These are phyloP conservation scores for Luffia ferchaultella DNA, from an alignment of 2,888 invertebrate species.

Conservation along the genomic window DNA sequence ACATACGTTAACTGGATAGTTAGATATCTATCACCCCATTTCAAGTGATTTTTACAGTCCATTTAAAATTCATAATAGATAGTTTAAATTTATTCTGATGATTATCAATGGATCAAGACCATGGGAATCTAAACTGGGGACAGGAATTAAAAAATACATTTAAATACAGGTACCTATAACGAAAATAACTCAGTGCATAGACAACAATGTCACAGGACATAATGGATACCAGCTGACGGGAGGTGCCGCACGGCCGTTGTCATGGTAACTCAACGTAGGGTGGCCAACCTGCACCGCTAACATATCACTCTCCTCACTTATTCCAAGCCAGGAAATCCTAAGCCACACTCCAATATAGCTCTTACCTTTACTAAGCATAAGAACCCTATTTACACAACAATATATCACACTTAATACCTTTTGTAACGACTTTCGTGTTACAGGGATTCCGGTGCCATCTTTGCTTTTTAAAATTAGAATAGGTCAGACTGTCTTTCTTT, in stretches of 20 bases:
- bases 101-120: slow-evolving; percentile 22
- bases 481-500: slow-evolving; percentile 38
- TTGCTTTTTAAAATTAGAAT: slow-evolving; percentile 64
- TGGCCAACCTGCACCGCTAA: slow-evolving; percentile 57
- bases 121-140: slow-evolving; percentile 31
- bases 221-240: slow-evolving; percentile 65
- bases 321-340: slow-evolving; percentile 34
- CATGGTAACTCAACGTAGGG: slow-evolving; percentile 57
- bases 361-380: slow-evolving; percentile 36
- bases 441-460: slow-evolving; percentile 64
- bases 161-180: slow-evolving; percentile 40
- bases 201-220: slow-evolving; percentile 47
- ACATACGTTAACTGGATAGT: too few species aligned
- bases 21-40: too few species aligned
- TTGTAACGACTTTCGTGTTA: slow-evolving; percentile 20
- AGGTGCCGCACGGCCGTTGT: slow-evolving; percentile 56
- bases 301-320: slow-evolving; percentile 40
- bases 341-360: slow-evolving; percentile 37
- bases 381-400: slow-evolving; percentile 37
- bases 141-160: slow-evolving; percentile 32
- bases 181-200: slow-evolving; percentile 33
- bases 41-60: not conserved
- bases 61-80: not conserved
- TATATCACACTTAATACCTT: slow-evolving; percentile 37
- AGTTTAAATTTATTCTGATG: slow-evolving; percentile 24